phyloP scores from a whole-genome alignment of 2,797 vertebrate species.

The Muscicapa striata region DNA sequence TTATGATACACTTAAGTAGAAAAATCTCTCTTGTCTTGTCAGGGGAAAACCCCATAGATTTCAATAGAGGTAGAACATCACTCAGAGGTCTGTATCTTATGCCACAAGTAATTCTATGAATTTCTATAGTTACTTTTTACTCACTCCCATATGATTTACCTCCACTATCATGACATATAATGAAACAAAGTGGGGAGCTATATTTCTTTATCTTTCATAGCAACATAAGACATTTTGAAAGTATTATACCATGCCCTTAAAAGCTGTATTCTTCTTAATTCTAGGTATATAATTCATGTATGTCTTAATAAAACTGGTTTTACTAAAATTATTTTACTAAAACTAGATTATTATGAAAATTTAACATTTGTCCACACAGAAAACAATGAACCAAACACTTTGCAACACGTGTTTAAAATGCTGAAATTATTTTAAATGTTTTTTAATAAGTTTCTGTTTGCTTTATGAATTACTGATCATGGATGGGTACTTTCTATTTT shows the following conservation, averaged over 20 bases:
- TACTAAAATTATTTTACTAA: neutral
- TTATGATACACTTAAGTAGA: neutral
- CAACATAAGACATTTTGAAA: neutral
- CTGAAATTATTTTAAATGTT: neutral
- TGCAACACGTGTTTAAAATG: neutral
- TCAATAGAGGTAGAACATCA: neutral
- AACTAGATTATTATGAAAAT: neutral
- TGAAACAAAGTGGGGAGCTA: neutral
- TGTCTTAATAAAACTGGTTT: neutral
- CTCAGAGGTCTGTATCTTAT: neutral
- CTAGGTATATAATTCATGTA: neutral
- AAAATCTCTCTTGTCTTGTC: neutral
- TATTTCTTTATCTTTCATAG: neutral
- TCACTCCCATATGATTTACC: neutral
- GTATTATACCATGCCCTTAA: neutral
- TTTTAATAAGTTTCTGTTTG: neutral
- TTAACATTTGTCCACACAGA: neutral
- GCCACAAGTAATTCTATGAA: neutral
- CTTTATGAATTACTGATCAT: constrained; percentile 14
- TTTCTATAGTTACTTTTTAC: neutral
- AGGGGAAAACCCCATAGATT: neutral
- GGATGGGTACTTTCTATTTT: constrained; percentile 20
- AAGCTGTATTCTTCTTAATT: neutral
- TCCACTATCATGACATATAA: neutral
- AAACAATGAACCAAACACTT: neutral